phyloP scores from a whole-genome alignment of 2,888 invertebrate genomes.

The Ectemnius lituratus region DNA sequence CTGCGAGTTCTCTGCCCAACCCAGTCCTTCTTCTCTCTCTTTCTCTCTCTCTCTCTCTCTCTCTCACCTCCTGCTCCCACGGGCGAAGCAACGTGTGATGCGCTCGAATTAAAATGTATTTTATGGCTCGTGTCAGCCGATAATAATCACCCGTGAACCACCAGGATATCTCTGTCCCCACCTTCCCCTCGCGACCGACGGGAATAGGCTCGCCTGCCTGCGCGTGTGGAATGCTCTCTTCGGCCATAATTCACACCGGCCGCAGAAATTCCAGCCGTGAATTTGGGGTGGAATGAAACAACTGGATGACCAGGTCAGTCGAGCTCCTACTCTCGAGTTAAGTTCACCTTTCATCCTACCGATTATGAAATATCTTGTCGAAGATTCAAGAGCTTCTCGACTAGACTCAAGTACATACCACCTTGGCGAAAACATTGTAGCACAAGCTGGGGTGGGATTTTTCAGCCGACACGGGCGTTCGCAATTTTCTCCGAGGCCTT shows the following conservation, averaged over 20 bases:
- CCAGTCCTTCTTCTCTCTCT: slow-evolving; percentile 31
- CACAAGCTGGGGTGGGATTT: too few relatives aligned
- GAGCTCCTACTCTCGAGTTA: neutral
- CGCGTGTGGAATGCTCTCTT: slow-evolving; percentile 6
- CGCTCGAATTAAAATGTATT: slow-evolving; percentile 63
- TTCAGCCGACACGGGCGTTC: slow-evolving; percentile 1
- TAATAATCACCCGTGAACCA: slow-evolving; percentile 50
- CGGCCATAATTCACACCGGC: slow-evolving; percentile 21
- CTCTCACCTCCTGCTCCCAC: slow-evolving; percentile 22
- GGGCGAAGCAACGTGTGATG: slow-evolving; percentile 7
- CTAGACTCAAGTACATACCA: too few relatives aligned
- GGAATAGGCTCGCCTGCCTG: slow-evolving; percentile 2
- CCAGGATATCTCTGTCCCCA: slow-evolving; percentile 9
- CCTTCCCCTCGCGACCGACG: neutral
- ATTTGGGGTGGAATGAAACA: too few relatives aligned
- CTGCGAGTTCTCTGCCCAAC: slow-evolving; percentile 21
- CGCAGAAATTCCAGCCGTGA: too few relatives aligned
- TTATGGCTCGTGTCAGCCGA: slow-evolving; percentile 65
- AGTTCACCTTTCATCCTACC: neutral
- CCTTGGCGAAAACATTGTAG: too few relatives aligned
- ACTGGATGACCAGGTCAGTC: neutral
- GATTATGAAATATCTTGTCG: neutral
- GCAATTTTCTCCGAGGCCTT: slow-evolving; percentile 31
- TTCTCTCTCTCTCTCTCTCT: too few relatives aligned
- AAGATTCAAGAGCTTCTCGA: neutral